Base-by-base conservation (phyloP, 2,888 invertebrate genomes). In the Muschampia plurimacula region DNA sequence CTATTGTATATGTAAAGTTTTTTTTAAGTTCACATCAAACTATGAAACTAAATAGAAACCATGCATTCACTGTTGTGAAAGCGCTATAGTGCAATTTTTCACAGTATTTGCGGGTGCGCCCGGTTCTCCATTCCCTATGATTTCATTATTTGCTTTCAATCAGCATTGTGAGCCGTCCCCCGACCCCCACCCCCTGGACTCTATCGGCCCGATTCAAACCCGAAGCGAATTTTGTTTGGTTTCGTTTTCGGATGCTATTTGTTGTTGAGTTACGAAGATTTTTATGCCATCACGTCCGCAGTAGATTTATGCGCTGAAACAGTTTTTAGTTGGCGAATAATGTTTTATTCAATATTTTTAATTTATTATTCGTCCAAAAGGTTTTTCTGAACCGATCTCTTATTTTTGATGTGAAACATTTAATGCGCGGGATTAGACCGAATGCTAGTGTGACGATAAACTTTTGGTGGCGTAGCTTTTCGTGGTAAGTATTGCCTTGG, bases 131-230 rank as follows among this genome's bases (percentile, higher is more conserved):
- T 88, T 88, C 89, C 86, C 88, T 90, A 90, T 93, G 92, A 93
- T 93, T 93, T 92, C 90, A 92, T 93, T 93, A 93, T 93, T 94
- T 93, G 92, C 89, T 93, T 94, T 94, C 93, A 93, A 94, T 94
- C 93, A 93, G 92, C 88, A 92, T 92, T 89, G 92, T 92, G 90
- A 91, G 89, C 89, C 85, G 81, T 84, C 82, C 80, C 77, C 83
- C 76, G 76, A 73, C 73, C 74, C 73, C 70, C 49, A 72, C 73
- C 75, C 79, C 70, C 72, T 72, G 74, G 78, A 68, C 70, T 75
- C 70, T 68, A 70, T 75, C 74, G 70, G 74, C 74, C 79, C 78
- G 79, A 78, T 76, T 80, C 81, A 84, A 80, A 83, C 83, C 86
- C 87, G 81, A 79, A 87, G 84, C 84, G 88, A 89, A 89, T 91